Conservation (phyloP, 2,113 vertebrate genomes). For the Forbesichthys papilliferus region DNA sequence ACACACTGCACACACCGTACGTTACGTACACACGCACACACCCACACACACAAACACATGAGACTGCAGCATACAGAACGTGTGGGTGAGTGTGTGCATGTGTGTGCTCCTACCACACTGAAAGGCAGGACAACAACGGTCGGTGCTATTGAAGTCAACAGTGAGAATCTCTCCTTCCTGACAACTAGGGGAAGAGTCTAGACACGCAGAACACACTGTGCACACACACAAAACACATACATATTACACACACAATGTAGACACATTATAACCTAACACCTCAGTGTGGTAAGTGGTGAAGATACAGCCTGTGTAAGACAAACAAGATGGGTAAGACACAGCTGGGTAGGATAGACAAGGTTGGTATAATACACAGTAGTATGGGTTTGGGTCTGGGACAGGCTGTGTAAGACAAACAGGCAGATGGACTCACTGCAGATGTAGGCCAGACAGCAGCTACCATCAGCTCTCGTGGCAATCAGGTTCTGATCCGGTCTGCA, state of each 20-base stretch:
- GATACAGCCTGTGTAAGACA: neutral
- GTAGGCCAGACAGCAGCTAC: slow-evolving; percentile 87
- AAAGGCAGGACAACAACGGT: slow-evolving; percentile 89
- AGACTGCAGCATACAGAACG: neutral
- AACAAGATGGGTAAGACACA: slow-evolving; percentile 69
- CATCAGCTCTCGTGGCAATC: slow-evolving; percentile 81
- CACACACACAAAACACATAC: slow-evolving; percentile 21
- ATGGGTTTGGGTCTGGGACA: too few species aligned
- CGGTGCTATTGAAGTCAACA: slow-evolving; percentile 83
- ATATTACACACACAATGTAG: neutral
- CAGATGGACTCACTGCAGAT: slow-evolving; percentile 83
- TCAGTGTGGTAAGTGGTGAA: neutral
- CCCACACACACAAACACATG: slow-evolving; percentile 2
- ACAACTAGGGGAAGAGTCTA: slow-evolving; percentile 79
- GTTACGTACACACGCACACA: slow-evolving; percentile 14
- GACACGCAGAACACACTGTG: slow-evolving; percentile 85
- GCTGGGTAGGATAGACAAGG: slow-evolving; percentile 86
- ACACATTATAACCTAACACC: neutral
- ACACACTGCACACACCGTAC: slow-evolving; percentile 78
- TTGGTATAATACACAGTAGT: too few species aligned
- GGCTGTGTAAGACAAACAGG: neutral
- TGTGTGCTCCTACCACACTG: slow-evolving; percentile 82
- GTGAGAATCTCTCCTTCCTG: slow-evolving; percentile 86
- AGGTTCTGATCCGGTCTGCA: slow-evolving; percentile 87
- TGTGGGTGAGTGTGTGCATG: neutral